phyloP scores from a whole-genome alignment of 2,113 vertebrate genomes.

The Uria lomvia region DNA sequence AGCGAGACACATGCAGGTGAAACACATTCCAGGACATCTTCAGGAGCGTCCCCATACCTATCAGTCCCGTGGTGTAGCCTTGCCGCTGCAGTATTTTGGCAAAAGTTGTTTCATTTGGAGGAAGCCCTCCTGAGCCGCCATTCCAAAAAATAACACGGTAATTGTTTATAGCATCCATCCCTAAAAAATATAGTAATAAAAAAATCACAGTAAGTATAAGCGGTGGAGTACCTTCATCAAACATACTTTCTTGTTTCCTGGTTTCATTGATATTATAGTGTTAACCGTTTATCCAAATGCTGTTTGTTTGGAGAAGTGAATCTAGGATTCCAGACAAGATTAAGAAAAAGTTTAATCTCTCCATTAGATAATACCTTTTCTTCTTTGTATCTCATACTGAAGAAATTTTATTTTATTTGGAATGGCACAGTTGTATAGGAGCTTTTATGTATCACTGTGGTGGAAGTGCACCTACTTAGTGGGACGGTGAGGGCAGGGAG shows the following conservation, averaged over 20 bases:
- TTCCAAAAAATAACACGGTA: conserved; percentile 69
- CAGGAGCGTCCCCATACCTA: conserved; percentile 56
- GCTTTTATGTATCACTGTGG: background rate
- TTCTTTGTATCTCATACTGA: background rate
- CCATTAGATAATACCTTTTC: background rate
- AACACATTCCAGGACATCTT: background rate
- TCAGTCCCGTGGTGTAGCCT: conserved; percentile 73
- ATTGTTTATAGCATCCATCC: conserved; percentile 36
- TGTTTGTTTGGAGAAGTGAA: background rate
- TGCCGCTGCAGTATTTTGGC: conserved; percentile 63
- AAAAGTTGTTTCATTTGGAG: conserved; percentile 71
- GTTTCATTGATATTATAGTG: background rate
- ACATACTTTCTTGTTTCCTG: background rate
- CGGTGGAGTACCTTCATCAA: background rate
- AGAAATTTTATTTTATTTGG: background rate
- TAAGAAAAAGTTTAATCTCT: background rate
- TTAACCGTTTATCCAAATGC: background rate
- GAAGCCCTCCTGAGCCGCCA: conserved; percentile 67
- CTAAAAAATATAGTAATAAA: background rate
- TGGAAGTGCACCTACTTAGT: background rate
- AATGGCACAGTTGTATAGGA: background rate
- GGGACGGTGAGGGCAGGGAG: background rate
- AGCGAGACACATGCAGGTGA: background rate
- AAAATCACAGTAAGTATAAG: background rate
- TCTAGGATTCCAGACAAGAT: background rate